Conservation (phyloP, 2,888 invertebrate species). For the Calameuta pallipes region DNA sequence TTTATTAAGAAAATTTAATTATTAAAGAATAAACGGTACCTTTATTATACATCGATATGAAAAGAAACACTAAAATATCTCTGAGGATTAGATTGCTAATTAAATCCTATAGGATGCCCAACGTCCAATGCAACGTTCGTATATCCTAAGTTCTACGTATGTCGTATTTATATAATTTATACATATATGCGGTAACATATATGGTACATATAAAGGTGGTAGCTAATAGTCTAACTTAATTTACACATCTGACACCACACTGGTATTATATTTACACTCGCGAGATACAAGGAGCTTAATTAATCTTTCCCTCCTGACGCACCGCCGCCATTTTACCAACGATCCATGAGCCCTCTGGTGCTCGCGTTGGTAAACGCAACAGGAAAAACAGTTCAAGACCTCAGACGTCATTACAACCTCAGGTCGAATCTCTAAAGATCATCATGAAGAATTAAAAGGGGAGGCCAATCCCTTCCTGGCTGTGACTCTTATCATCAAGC, state of each 20-base stretch:
- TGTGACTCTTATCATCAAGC: neutral
- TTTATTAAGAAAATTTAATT: neutral
- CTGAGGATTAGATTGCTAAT: conserved; percentile 17
- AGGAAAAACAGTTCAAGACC: conserved; percentile 4
- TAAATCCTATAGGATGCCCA: neutral
- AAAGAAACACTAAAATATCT: conserved; percentile 47
- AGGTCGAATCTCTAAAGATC: neutral
- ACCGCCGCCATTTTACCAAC: conserved; percentile 15
- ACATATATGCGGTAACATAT: no score
- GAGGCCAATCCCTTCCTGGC: neutral
- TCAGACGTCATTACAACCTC: no score
- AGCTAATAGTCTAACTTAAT: conserved; percentile 22
- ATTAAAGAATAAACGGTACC: conserved; percentile 54
- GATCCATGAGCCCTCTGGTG: neutral
- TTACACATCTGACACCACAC: conserved; percentile 30
- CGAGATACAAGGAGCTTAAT: conserved; percentile 33
- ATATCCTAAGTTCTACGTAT: neutral
- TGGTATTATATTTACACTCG: conserved; percentile 47
- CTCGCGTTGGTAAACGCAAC: neutral
- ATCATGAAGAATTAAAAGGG: neutral
- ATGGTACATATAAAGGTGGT: neutral
- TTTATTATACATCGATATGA: conserved; percentile 55
- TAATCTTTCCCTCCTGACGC: conserved; percentile 39
- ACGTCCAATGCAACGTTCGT: neutral
- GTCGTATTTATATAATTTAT: neutral